phyloP scores from a whole-genome alignment of 1,140 invertebrate species.

The Trichogramma pretiosum region DNA sequence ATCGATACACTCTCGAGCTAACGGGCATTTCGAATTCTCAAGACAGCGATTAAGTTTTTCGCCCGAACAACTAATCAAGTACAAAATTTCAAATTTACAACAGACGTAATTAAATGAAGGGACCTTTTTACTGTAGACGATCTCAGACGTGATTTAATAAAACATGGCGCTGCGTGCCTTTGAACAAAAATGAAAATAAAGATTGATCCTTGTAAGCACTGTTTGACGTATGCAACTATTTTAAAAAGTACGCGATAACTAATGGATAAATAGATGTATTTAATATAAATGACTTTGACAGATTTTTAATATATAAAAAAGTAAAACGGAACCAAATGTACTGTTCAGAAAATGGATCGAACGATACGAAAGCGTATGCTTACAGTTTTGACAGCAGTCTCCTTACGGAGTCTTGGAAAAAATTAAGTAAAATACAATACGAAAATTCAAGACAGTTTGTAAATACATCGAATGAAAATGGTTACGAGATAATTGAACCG shows the following conservation, averaged over 20 bases:
- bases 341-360: slow-evolving; percentile 7
- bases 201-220: slow-evolving; percentile 3
- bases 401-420: slow-evolving; percentile 8
- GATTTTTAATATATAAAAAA: slow-evolving; percentile 9
- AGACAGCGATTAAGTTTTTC: too few relatives aligned
- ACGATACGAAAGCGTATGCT: neutral
- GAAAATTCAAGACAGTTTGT: slow-evolving; percentile 9
- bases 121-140: neutral
- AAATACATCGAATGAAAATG: too few relatives aligned
- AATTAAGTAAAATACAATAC: slow-evolving; percentile 4
- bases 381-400: slow-evolving; percentile 11
- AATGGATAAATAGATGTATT: neutral
- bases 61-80: too few relatives aligned
- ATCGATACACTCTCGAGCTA: too few relatives aligned
- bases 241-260: slow-evolving; percentile 2
- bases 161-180: slow-evolving; percentile 15
- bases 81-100: neutral
- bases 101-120: neutral
- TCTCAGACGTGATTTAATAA: slow-evolving; percentile 5
- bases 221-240: slow-evolving; percentile 2
- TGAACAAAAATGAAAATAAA: slow-evolving; percentile 5
- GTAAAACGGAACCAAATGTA: too few relatives aligned
- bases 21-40: too few relatives aligned
- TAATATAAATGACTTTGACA: neutral
- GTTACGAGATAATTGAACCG: too few relatives aligned